These are phyloP conservation scores for Maniola jurtina DNA, from an alignment of 1,140 invertebrate species.

Conservation along the genomic window DNA sequence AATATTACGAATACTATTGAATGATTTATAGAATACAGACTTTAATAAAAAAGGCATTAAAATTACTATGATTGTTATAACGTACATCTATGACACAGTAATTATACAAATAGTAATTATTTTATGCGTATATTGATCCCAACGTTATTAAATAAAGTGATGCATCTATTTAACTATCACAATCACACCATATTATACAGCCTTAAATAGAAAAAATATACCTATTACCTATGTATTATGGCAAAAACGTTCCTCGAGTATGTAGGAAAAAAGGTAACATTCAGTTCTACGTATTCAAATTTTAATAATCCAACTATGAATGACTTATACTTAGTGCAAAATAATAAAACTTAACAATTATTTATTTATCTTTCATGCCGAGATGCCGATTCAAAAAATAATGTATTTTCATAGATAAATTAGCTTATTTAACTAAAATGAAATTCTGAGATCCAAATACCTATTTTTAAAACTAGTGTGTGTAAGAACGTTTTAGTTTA, in stretches of 20 bases:
- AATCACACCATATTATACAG: background rate
- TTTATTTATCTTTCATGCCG: background rate
- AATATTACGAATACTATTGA: too few species aligned
- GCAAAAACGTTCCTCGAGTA: constrained; percentile 1
- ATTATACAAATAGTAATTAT: too few species aligned
- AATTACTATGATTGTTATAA: too few species aligned
- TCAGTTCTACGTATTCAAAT: background rate
- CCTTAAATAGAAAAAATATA: background rate
- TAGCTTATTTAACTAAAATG: constrained; percentile 6
- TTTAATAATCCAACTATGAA: too few species aligned
- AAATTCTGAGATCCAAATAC: constrained; percentile 30
- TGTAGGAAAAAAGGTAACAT: background rate
- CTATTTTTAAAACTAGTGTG: constrained; percentile 15
- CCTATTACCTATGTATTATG: background rate
- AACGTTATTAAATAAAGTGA: background rate
- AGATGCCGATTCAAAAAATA: background rate
- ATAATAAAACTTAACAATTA: too few species aligned
- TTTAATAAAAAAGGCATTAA: too few species aligned
- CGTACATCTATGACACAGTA: too few species aligned
- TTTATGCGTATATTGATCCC: background rate
- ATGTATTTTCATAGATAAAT: constrained; percentile 1
- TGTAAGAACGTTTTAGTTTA: background rate
- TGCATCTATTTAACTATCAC: background rate
- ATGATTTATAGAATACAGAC: too few species aligned
- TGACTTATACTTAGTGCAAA: too few species aligned